Evolutionary conservation across 2,113 vertebrate genomes (phyloP).

Genomic region (Nothocercus julius): DNA sequence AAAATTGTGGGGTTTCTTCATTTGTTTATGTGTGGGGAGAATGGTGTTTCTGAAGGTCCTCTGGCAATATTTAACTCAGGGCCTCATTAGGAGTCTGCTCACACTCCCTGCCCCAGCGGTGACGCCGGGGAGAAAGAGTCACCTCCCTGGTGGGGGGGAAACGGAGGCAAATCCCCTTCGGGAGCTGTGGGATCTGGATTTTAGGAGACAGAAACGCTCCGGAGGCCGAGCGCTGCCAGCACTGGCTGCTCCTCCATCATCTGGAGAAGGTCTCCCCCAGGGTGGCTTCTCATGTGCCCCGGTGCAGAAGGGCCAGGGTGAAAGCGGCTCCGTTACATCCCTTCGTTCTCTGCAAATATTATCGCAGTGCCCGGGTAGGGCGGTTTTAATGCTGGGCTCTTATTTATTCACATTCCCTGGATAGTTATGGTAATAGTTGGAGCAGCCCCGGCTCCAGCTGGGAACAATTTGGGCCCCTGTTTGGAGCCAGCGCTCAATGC

Average conservation of each 20-base stretch:
- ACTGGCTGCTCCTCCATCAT: neutral
- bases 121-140: too few species aligned
- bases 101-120: neutral
- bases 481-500: neutral
- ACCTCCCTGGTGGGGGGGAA: too few species aligned
- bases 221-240: too few species aligned
- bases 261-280: too few species aligned
- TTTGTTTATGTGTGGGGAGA: too few species aligned
- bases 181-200: neutral
- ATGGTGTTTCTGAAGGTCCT: neutral
- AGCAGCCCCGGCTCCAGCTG: neutral
- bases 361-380: neutral
- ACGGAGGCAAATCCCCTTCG: neutral
- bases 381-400: neutral
- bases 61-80: constrained; percentile 50
- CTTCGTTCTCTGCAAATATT: neutral
- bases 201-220: neutral
- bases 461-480: constrained; percentile 39
- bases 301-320: neutral
- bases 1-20: too few species aligned
- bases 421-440: constrained; percentile 54
- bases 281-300: neutral
- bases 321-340: neutral
- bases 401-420: constrained; percentile 19
- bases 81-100: constrained; percentile 70